Base-by-base conservation (phyloP, 2,888 invertebrate species). In the Frankliniella intonsa region DNA sequence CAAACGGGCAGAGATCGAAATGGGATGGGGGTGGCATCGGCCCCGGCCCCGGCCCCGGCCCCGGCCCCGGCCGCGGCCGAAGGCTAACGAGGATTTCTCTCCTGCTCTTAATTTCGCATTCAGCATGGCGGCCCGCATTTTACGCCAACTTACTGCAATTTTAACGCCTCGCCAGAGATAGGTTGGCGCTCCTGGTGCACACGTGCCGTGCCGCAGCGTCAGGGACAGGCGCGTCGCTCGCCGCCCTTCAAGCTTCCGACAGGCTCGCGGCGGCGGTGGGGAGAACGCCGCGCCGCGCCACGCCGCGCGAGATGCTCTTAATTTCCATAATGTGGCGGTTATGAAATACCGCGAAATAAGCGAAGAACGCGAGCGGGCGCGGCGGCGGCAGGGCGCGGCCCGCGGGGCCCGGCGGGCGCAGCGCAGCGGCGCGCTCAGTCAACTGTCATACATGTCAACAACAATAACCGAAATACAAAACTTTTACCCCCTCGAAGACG, bases 401-500 rank as follows among this genome's bases (percentile, higher is more conserved):
- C 69, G 69, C 69, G 12, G 69, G 25, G 69, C 62, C 17, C 0
- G n/a, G 62, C 17, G 14, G n/a, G 62, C 62, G 62, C 14, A 17
- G 62, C 62, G 62, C 55, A 12, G 62, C 62, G 14, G 17, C 62
- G 22, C 69, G 69, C 69, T 22, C 69, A 76, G 69, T 76, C 69
- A 76, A 25, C 69, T 76, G 69, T 76, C 69, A 76, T 76, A 76
- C 69, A 25, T 76, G 69, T 76, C 69, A 76, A 76, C 69, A 76
- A 76, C 69, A 76, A 76, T 76, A 76, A 76, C 69, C 69, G 69
- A 76, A 76, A 76, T 76, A 22, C 25, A n/a, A 76, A 76, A 76
- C 69, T 76, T 76, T 76, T 76, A 76, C 69, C 69, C 69, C 69
- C 69, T 76, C 69, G 69, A 76, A 76, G 69, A 25, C 69, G 69